Conservation (phyloP, 2,113 vertebrate genomes). For the Ammodytes marinus region DNA sequence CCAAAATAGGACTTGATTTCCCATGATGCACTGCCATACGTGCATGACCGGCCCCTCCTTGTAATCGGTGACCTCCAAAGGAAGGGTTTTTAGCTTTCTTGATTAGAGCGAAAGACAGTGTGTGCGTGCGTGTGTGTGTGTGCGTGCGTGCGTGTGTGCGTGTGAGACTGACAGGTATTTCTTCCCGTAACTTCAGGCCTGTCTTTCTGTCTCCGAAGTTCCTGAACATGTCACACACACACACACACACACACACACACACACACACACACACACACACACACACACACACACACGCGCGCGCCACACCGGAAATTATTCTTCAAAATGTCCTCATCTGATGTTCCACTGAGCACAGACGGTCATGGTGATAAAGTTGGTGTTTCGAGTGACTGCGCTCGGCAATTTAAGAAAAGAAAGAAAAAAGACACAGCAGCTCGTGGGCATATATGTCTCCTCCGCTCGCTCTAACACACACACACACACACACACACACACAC, state of each 20-base stretch:
- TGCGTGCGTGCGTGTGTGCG: no score
- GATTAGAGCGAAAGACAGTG: conserved; percentile 12
- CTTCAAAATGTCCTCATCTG: conserved; percentile 56
- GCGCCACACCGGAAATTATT: conserved; percentile 58
- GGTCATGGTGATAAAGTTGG: conserved; percentile 68
- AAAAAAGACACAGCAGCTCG: no score
- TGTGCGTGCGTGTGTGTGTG: no score
- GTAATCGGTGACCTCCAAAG: conserved; percentile 3
- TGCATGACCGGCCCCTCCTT: conserved; percentile 28
- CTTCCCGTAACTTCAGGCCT: conserved; percentile 24
- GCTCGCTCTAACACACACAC: conserved; percentile 34
- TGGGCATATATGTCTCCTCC: background rate
- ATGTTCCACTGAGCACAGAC: conserved; percentile 64
- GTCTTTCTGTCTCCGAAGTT: conserved; percentile 39
- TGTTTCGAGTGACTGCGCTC: conserved; percentile 78
- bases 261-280: conserved; percentile 24
- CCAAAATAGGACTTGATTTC: conserved; percentile 56
- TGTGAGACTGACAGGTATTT: conserved; percentile 28
- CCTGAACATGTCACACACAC: conserved; percentile 23
- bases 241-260: conserved; percentile 25
- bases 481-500: conserved; percentile 25
- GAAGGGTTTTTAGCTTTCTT: conserved; percentile 28
- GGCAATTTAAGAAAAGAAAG: conserved; percentile 75
- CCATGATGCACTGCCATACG: conserved; percentile 49
- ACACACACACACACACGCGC: conserved; percentile 30